Conservation (phyloP, 1,140 invertebrate species). For the Periplaneta americana region DNA sequence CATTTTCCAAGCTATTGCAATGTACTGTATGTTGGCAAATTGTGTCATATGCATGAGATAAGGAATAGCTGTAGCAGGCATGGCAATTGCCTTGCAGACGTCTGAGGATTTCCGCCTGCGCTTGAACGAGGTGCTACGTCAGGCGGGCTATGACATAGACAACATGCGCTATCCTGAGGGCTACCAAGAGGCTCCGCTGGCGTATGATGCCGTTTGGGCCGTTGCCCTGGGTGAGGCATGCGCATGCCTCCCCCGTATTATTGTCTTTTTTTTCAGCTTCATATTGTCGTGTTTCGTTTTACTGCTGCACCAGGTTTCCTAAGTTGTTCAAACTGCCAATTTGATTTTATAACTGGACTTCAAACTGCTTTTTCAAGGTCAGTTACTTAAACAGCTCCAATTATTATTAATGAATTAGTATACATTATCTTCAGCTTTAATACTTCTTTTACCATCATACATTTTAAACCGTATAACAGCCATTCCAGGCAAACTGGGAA, state of each 20-base stretch:
- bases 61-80: slow-evolving; percentile 1
- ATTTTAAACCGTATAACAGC: too few relatives aligned
- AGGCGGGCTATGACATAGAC: slow-evolving; percentile 75
- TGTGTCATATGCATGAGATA: neutral
- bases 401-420: too few relatives aligned
- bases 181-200: slow-evolving; percentile 95
- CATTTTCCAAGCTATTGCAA: neutral
- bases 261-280: neutral
- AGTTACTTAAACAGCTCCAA: too few relatives aligned
- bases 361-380: too few relatives aligned
- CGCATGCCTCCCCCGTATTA: neutral
- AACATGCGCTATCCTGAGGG: slow-evolving; percentile 83
- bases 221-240: slow-evolving; percentile 70
- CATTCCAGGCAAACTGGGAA: too few relatives aligned
- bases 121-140: slow-evolving; percentile 70
- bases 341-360: neutral
- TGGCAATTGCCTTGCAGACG: slow-evolving; percentile 45
- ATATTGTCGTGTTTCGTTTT: neutral
- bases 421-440: too few relatives aligned
- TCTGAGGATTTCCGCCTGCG: slow-evolving; percentile 51
- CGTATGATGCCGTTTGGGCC: slow-evolving; percentile 99
- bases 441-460: neutral
- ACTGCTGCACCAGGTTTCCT: neutral
- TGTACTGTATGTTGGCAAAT: neutral
- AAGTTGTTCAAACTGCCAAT: neutral